A percentile compares a stretch with the other conserved stretches of the same genome.
Conservation (phyloP, 1,140 invertebrate genomes). For the Trissolcus basalis region DNA sequence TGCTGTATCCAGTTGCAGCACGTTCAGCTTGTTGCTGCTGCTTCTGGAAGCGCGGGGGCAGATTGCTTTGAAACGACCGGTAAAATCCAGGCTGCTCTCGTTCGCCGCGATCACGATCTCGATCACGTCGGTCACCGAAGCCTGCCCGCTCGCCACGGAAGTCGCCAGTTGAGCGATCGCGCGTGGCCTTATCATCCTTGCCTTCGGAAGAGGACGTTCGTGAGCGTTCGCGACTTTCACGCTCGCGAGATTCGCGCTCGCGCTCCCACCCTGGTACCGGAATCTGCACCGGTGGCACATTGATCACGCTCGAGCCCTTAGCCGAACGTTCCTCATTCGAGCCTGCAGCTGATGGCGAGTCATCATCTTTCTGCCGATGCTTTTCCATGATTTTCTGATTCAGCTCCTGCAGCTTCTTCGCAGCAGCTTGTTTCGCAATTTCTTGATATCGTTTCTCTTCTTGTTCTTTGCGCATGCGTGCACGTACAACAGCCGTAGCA, state of each 20-base stretch:
- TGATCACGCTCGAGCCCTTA: conserved; percentile 64
- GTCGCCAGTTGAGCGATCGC: conserved; percentile 57
- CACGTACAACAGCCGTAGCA: conserved; percentile 83
- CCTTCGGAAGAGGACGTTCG: conserved; percentile 77
- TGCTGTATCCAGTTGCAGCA: conserved; percentile 60
- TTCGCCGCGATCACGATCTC: conserved; percentile 70
- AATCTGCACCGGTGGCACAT: conserved; percentile 73
- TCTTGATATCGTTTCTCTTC: conserved; percentile 86
- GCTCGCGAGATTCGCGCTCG: conserved; percentile 77
- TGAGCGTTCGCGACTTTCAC: conserved; percentile 75
- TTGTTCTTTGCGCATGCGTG: conserved; percentile 86
- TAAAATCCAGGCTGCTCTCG: conserved; percentile 78
- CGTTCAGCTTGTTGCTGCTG: conserved; percentile 82
- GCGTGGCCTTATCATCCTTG: conserved; percentile 64
- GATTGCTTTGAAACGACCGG: conserved; percentile 85
- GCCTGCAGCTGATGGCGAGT: background rate
- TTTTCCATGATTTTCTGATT: conserved; percentile 80
- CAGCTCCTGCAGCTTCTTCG: conserved; percentile 80
- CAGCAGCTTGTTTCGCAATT: conserved; percentile 77
- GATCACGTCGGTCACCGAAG: conserved; percentile 21
- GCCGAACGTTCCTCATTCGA: conserved; percentile 48
- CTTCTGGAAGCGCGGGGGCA: conserved; percentile 90
- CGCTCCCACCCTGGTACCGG: conserved; percentile 78
- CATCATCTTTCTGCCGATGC: conserved; percentile 70
- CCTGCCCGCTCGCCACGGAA: conserved; percentile 56